Evolutionary conservation across 2,888 invertebrate genomes (phyloP).

Genomic region (Trissonchulus sp.): DNA sequence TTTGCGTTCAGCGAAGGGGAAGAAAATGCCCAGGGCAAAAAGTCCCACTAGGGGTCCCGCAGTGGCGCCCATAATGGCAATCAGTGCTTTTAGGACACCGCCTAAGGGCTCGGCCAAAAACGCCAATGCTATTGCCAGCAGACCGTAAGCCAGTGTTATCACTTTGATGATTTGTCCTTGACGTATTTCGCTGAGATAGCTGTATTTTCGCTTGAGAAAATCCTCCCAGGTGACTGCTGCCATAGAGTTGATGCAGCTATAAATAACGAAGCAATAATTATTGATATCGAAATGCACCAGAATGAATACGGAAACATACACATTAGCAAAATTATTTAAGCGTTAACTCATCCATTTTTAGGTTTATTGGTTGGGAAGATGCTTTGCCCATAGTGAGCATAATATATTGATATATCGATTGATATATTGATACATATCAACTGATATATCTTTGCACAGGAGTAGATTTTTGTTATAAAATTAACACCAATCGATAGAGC

Average conservation of each 20-base stretch:
- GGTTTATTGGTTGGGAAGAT: too few species aligned
- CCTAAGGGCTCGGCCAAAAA: conserved; percentile 39
- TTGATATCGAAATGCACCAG: too few species aligned
- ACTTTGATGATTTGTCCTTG: background rate
- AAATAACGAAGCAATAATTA: too few species aligned
- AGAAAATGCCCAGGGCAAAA: conserved; percentile 78
- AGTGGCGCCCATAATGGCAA: conserved; percentile 70
- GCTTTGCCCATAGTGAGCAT: too few species aligned
- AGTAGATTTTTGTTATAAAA: too few species aligned
- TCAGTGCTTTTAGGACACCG: conserved; percentile 38
- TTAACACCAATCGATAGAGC: too few species aligned
- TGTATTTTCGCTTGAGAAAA: conserved; percentile 34
- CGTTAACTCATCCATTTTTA: too few species aligned
- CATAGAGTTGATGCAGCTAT: conserved; percentile 41
- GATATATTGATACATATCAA: too few species aligned
- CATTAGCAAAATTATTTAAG: too few species aligned
- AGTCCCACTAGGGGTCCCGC: conserved; percentile 79
- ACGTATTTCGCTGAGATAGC: background rate
- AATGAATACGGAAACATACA: too few species aligned
- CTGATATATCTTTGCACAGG: too few species aligned
- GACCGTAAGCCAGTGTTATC: conserved; percentile 28
- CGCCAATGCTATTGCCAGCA: conserved; percentile 37
- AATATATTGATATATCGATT: too few species aligned
- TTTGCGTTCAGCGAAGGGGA: conserved; percentile 69
- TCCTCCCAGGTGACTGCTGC: conserved; percentile 41